Percentiles rank a stretch among this genome's conserved stretches.
Evolutionary conservation across 2,113 vertebrate species (phyloP).

Genomic region (Corythaixoides concolor): DNA sequence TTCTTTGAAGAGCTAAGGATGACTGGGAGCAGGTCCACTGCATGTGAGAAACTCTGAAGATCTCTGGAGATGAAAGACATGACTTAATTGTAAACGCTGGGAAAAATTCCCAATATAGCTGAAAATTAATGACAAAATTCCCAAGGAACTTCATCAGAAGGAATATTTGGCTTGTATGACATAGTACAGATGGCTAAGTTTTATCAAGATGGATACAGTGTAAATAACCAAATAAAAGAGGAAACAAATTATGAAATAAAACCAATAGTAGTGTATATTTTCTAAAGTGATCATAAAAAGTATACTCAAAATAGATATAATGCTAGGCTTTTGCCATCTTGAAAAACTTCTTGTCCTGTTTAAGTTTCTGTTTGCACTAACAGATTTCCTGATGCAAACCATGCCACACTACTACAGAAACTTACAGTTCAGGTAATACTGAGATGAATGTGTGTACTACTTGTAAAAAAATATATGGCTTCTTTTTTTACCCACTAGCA

Average conservation of each 20-base stretch:
- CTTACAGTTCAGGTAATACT: neutral
- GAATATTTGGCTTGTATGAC: neutral
- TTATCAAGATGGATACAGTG: neutral
- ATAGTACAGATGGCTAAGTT: neutral
- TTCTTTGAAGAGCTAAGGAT: neutral
- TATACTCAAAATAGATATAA: neutral
- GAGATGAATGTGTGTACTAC: fast-evolving
- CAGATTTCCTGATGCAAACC: neutral
- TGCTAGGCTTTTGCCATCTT: neutral
- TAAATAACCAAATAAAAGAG: neutral
- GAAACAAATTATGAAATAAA: neutral
- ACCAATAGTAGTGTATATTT: neutral
- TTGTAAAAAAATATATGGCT: neutral
- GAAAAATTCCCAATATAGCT: neutral
- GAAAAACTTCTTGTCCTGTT: neutral
- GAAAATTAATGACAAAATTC: conserved; percentile 29
- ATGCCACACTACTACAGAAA: neutral
- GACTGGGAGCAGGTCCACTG: neutral
- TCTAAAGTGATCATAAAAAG: neutral
- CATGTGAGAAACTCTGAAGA: neutral
- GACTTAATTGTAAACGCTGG: neutral
- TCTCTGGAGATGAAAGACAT: conserved; percentile 4
- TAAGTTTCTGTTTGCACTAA: neutral
- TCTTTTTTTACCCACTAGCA: neutral
- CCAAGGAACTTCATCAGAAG: neutral